Percentiles rank a stretch among this genome's conserved stretches.
phyloP scores from a whole-genome alignment of 2,888 invertebrate species.

The Drosophila phalerata region DNA sequence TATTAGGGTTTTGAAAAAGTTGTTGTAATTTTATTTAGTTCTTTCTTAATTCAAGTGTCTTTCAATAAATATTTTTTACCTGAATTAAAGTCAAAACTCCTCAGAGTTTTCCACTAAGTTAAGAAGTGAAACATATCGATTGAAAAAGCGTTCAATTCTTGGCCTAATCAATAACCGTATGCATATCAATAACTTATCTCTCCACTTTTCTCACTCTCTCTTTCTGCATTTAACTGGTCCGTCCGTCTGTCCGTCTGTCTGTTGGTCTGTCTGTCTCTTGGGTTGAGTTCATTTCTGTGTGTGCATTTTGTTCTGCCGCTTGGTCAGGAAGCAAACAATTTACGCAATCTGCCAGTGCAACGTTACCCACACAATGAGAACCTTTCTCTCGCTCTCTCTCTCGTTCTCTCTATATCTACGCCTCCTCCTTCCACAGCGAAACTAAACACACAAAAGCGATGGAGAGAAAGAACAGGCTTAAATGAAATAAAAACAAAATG shows the following conservation, averaged over 20 bases:
- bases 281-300: constrained; percentile 37
- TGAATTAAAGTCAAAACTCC: neutral
- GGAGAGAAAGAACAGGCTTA: constrained; percentile 33
- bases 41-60: neutral
- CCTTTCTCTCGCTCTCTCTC: constrained; percentile 5
- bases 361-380: constrained; percentile 29
- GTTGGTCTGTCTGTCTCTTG: constrained; percentile 18
- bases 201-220: neutral
- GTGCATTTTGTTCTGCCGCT: constrained; percentile 40
- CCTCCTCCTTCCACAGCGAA: constrained; percentile 16
- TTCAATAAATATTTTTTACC: neutral
- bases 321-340: constrained; percentile 78
- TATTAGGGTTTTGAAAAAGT: neutral
- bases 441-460: constrained; percentile 47
- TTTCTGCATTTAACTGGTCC: neutral
- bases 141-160: constrained; percentile 23
- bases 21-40: neutral
- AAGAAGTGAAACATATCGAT: constrained; percentile 32
- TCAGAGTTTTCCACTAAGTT: neutral
- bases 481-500: constrained; percentile 67
- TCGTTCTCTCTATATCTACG: neutral
- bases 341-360: constrained; percentile 71
- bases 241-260: constrained; percentile 5
- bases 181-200: constrained; percentile 39
- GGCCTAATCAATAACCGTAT: constrained; percentile 52